phyloP scores from a whole-genome alignment of 2,888 invertebrate species.

The Spilarctia lutea region DNA sequence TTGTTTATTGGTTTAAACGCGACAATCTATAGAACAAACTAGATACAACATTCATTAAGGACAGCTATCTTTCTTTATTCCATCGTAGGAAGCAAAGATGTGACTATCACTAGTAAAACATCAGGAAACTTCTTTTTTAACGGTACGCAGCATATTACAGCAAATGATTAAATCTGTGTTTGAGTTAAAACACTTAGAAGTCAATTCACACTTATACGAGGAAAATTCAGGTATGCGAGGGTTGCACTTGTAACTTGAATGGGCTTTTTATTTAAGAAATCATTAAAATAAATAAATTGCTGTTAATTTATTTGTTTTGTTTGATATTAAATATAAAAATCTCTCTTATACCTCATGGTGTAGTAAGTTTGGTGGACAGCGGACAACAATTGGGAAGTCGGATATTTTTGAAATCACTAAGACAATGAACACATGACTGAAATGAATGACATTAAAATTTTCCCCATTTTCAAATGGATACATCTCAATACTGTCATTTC shows the following conservation, averaged over 20 bases:
- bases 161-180: neutral
- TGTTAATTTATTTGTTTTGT: too few species aligned
- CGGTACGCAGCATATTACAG: neutral
- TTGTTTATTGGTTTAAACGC: neutral
- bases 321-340: too few species aligned
- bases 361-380: neutral
- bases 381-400: neutral
- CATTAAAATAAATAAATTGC: too few species aligned
- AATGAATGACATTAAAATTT: conserved; percentile 47
- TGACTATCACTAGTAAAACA: too few species aligned
- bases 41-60: neutral
- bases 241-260: neutral
- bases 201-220: neutral
- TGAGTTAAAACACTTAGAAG: neutral
- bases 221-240: too few species aligned
- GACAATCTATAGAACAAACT: neutral
- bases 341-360: neutral
- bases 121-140: conserved; percentile 8
- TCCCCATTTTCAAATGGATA: conserved; percentile 53
- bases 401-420: conserved; percentile 39
- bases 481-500: conserved; percentile 62
- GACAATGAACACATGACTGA: conserved; percentile 47
- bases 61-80: neutral
- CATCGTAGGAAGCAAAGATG: neutral
- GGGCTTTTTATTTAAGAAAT: neutral